A percentile compares a stretch with the other conserved stretches of the same genome.
Evolutionary conservation across 2,888 invertebrate genomes (phyloP).

Genomic region (Dynastes grantii): DNA sequence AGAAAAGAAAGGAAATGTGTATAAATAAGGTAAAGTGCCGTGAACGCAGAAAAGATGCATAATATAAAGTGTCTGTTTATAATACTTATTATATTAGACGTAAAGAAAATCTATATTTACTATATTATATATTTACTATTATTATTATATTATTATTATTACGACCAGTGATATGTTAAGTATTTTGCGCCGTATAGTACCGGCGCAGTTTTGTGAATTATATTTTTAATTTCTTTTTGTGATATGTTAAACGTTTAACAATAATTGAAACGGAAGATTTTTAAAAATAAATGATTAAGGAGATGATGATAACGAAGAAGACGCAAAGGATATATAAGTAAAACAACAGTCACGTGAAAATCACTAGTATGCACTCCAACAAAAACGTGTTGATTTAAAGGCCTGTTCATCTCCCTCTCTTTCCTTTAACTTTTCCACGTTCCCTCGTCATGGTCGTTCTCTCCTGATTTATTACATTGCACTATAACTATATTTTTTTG

Average conservation of each 20-base stretch:
- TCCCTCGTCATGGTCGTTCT: background rate
- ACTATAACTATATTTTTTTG: constrained; percentile 39
- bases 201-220: constrained; percentile 64
- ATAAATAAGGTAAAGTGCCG: constrained; percentile 2
- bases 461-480: constrained; percentile 33
- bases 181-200: constrained; percentile 64
- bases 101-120: constrained; percentile 46
- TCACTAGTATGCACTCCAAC: constrained; percentile 32
- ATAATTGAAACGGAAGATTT: constrained; percentile 40
- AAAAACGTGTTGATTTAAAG: constrained; percentile 14
- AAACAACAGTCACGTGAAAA: constrained; percentile 52
- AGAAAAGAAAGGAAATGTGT: background rate
- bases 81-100: constrained; percentile 37
- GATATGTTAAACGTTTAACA: constrained; percentile 63
- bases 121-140: constrained; percentile 12
- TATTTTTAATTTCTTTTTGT: constrained; percentile 65
- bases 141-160: constrained; percentile 23
- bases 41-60: constrained; percentile 12
- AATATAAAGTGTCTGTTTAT: constrained; percentile 9
- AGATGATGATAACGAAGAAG: background rate
- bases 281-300: background rate
- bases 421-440: no score
- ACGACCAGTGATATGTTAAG: constrained; percentile 69
- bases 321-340: constrained; percentile 32
- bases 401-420: no score